Base-by-base conservation (phyloP, 2,797 vertebrate species). In the Podarcis siculus region DNA sequence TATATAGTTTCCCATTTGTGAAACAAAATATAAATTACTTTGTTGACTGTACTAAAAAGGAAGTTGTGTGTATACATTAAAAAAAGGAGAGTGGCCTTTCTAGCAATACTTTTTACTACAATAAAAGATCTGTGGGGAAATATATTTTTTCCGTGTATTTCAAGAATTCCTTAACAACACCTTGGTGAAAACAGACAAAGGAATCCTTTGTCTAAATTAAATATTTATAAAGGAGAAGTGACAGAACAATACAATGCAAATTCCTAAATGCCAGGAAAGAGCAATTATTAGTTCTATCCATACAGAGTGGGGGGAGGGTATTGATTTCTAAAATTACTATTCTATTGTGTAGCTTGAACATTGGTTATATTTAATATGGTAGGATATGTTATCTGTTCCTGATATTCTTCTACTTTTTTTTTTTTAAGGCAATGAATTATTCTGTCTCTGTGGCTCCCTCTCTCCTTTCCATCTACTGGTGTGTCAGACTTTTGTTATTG, bases 281-380 rank as follows among this genome's bases (percentile, higher is more conserved):
- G 13, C 72, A 82, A 73, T 90, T 64, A 87, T 93, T 86, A 73
- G 66, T 92, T 83, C 90, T 91, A 86, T 78, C 82, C 87, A 30
- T 17, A n/a, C 5, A 15, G 30, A 79, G 49, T 32, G 89, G 61
- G 37, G 79, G 67, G 3, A 37, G 1, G 73, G 27, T n/a, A 92
- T 94, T 90, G 55, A 93, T 90, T 92, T 93, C 79, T 90, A n/a
- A 55, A 89, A 91, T 90, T 90, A 86, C 86, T 92, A 90, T 90
- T 87, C 66, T 83, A 64, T 25, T 39, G 45, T 75, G 89, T 80
- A 84, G 84, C 32, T 79, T 0, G 80, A 90, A 75, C 79, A 89
- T 90, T 83, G 89, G 92, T 93, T 93, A 27, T 83, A 15, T 91
- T 73, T 90, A 82, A 88, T 90, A 86, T 0, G 2, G 90, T 64